A percentile compares a stretch with the other conserved stretches of the same genome.
phyloP scores from a whole-genome alignment of 2,113 vertebrate species.

The Stegastes partitus region DNA sequence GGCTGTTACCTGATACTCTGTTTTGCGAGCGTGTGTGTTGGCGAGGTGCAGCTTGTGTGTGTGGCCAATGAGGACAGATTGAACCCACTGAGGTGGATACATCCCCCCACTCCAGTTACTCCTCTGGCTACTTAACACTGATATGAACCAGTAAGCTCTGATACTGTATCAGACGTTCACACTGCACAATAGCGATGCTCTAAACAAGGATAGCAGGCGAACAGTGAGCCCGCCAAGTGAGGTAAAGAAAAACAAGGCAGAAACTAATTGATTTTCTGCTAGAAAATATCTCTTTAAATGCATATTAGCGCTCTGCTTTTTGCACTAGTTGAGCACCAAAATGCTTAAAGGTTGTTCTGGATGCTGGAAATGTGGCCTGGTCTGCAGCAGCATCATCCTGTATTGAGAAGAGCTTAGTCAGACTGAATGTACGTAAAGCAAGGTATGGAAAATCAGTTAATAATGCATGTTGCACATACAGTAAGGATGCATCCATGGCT shows the following conservation, averaged over 20 bases:
- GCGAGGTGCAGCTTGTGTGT: conserved; percentile 16
- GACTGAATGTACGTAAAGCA: conserved; percentile 10
- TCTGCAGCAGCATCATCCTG: background rate
- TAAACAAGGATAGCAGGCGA: conserved; percentile 24
- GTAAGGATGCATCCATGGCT: conserved; percentile 35
- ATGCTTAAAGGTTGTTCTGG: background rate
- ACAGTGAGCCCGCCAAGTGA: conserved; percentile 12
- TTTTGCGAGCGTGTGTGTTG: conserved; percentile 20
- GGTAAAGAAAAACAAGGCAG: background rate
- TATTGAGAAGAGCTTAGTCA: background rate
- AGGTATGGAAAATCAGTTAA: conserved; percentile 71
- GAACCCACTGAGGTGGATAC: conserved; percentile 67
- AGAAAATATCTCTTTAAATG: background rate
- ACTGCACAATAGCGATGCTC: conserved; percentile 32
- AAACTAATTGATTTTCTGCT: conserved; percentile 1
- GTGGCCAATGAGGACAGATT: conserved; percentile 73
- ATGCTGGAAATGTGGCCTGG: conserved; percentile 3
- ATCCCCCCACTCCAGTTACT: conserved; percentile 73
- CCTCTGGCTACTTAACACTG: conserved; percentile 62
- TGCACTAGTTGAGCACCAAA: background rate
- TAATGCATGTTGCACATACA: conserved; percentile 59
- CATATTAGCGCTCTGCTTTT: background rate
- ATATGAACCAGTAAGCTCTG: conserved; percentile 72
- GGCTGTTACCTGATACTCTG: conserved; percentile 69
- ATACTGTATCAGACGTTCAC: conserved; percentile 62